Conservation (phyloP, 2,797 vertebrate species). For the Amniataba percoides region DNA sequence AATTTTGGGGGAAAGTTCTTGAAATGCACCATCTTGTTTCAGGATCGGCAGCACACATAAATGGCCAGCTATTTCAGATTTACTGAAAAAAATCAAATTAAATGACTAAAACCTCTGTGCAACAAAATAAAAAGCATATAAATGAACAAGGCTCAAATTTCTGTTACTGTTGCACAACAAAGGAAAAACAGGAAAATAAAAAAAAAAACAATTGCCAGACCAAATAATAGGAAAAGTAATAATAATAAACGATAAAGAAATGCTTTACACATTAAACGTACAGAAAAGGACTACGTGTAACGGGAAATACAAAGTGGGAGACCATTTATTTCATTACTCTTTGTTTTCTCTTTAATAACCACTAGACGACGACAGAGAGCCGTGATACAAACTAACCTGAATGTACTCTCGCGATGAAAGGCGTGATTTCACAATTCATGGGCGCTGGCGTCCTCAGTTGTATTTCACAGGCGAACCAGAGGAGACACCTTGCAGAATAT, state of each 20-base stretch:
- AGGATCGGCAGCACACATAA: not conserved
- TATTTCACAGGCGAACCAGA: not conserved
- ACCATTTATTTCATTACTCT: not conserved
- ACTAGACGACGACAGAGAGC: constrained; percentile 42
- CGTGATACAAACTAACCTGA: not conserved
- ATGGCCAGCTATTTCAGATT: not conserved
- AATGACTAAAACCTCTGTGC: too few relatives aligned
- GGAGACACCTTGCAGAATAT: not conserved
- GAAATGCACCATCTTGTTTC: not conserved
- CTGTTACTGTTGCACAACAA: too few relatives aligned
- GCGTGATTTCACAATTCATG: rapidly evolving
- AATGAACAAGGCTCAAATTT: too few relatives aligned
- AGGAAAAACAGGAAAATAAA: too few relatives aligned
- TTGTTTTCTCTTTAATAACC: constrained; percentile 3
- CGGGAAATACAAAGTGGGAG: not conserved
- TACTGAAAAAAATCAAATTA: too few relatives aligned
- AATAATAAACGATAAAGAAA: too few relatives aligned
- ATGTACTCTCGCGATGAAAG: constrained; percentile 7
- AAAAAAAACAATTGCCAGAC: too few relatives aligned
- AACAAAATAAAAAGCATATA: too few relatives aligned
- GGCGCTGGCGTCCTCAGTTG: not conserved
- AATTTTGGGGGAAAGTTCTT: not conserved
- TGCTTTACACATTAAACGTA: too few relatives aligned
- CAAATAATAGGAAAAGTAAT: too few relatives aligned
- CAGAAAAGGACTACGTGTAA: not conserved